Evolutionary conservation across 2,113 vertebrate genomes (phyloP), one percentile per base, ranked within the genome.

Genomic region (Spizaetus ornatus): DNA sequence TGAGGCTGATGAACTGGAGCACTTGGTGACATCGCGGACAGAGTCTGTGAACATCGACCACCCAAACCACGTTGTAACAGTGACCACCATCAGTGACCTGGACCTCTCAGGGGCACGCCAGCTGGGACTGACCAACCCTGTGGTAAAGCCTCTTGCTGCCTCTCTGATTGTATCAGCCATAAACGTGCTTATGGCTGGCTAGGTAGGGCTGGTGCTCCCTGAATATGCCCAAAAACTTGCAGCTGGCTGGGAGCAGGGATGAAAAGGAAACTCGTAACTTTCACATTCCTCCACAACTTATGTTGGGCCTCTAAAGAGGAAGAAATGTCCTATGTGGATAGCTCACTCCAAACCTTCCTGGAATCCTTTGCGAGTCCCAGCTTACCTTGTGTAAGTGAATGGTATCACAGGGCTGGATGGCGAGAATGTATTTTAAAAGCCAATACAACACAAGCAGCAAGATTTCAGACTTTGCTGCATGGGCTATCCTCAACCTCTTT

Each of bases 61-160:
- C 91, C 99, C 99, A 26, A 99, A 99, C 96, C 99, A 99, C 97
- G 98, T 99, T 0, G 99, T 99, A 70, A 99, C 99, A 0, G 99
- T 99, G 94, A 99, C 99, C 15, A 99, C 99, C 87, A 98, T 99
- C 97, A 99, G 98, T 20, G 98, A 99, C 96, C 97, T 99, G 22
- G 99, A 99, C 96, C 98, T 99, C 61, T 98, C 99, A 0, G 98
- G 98, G 3, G 87, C 96, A 38, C 97, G 96, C 58, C 96, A 99
- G 65, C 97, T 99, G 5, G 98, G 98, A 40, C 87, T 98, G 36
- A 81, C 88, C 7, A n/a, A 53, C 2, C 62, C 96, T 27, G 85
- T 98, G 98, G 99, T 98, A 94, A 81, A 92, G 14, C 43, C 18
- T 63, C 5, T 78, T 83, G 8, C 34, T 58, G 8, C 63, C 19